phyloP scores from a whole-genome alignment of 2,797 vertebrate genomes.

The Sebastes variabilis region DNA sequence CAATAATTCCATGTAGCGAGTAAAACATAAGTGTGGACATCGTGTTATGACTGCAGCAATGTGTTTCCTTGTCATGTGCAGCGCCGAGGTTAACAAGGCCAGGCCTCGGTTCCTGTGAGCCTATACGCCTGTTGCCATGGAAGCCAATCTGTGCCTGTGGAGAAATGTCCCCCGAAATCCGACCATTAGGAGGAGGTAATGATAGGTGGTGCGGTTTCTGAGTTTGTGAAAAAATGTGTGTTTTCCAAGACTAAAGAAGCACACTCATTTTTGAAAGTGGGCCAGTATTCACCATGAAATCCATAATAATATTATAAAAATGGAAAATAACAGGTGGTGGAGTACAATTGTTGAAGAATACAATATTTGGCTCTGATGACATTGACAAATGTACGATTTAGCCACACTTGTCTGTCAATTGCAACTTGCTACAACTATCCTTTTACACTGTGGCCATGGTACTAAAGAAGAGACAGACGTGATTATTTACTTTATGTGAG shows the following conservation, averaged over 20 bases:
- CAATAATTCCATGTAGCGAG: not conserved
- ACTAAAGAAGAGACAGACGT: not conserved
- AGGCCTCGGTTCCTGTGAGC: conserved; percentile 3
- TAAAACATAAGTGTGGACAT: conserved; percentile 3
- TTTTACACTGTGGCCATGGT: not conserved
- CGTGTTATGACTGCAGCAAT: conserved; percentile 26
- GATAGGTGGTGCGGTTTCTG: conserved; percentile 22
- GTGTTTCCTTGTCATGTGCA: conserved; percentile 37
- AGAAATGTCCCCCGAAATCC: conserved; percentile 30
- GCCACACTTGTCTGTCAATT: not conserved
- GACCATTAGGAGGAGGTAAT: conserved; percentile 35
- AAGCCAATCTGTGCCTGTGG: conserved; percentile 39
- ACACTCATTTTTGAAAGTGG: conserved; percentile 15
- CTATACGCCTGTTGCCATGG: conserved; percentile 51
- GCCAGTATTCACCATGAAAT: not conserved
- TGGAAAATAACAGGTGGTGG: not conserved
- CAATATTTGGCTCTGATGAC: not conserved
- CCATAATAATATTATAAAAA: not conserved
- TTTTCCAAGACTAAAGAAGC: conserved; percentile 2
- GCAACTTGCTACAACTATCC: not conserved
- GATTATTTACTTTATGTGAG: not conserved
- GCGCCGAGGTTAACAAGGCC: conserved; percentile 45
- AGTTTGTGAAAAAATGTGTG: not conserved
- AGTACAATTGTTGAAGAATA: not conserved
- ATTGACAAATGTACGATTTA: not conserved